phyloP scores from a whole-genome alignment of 2,113 vertebrate species.

The Apaloderma vittatum region DNA sequence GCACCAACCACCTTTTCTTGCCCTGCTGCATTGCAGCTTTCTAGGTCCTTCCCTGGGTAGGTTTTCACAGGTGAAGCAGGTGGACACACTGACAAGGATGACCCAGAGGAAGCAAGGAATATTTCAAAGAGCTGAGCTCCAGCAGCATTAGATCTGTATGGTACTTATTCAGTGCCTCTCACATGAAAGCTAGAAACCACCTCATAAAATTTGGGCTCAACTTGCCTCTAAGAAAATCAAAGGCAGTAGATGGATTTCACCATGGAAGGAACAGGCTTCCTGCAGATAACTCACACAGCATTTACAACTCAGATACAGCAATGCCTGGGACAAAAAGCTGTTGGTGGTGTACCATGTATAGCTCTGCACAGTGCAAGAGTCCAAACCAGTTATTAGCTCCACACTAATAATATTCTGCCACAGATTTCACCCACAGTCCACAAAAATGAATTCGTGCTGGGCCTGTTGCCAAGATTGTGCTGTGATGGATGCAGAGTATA shows the following conservation, averaged over 20 bases:
- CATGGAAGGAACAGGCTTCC: not conserved
- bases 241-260: not conserved
- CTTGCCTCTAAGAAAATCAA: not conserved
- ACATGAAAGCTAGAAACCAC: not conserved
- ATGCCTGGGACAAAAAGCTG: not conserved
- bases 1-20: not conserved
- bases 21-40: not conserved
- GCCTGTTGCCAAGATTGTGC: not conserved
- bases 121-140: not conserved
- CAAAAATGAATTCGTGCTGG: not conserved
- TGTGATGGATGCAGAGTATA: not conserved
- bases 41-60: not conserved
- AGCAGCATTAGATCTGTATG: fast-evolving
- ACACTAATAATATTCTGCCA: not conserved
- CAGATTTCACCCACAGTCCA: conserved; percentile 12
- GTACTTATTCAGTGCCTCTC: not conserved
- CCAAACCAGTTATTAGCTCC: conserved; percentile 5
- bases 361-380: not conserved
- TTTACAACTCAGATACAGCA: fast-evolving
- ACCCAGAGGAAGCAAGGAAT: not conserved
- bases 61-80: not conserved
- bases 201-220: not conserved
- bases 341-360: not conserved
- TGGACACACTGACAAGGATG: fast-evolving
- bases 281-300: not conserved